phyloP scores from a whole-genome alignment of 2,888 invertebrate species.

The Heliconius aoede region DNA sequence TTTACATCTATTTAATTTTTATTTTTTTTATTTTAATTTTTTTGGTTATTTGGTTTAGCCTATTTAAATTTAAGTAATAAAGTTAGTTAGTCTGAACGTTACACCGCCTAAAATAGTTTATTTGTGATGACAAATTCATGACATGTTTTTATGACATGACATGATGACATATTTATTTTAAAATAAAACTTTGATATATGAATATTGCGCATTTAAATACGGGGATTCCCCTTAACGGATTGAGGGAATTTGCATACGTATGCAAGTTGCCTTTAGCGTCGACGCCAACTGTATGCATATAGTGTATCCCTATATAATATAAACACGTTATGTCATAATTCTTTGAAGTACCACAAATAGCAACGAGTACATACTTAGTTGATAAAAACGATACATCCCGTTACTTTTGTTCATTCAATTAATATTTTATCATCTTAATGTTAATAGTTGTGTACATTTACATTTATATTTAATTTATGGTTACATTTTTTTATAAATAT shows the following conservation, averaged over 20 bases:
- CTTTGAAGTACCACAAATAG: slow-evolving; percentile 28
- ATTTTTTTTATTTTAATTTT: too few relatives aligned
- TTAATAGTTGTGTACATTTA: background rate
- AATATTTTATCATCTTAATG: slow-evolving; percentile 18
- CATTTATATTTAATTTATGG: background rate
- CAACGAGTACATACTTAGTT: background rate
- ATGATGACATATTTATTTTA: too few relatives aligned
- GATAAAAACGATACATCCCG: slow-evolving; percentile 25
- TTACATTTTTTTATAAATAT: background rate
- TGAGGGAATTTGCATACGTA: slow-evolving; percentile 21
- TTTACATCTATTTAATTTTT: too few relatives aligned
- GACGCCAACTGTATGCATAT: background rate
- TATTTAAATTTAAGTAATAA: too few relatives aligned
- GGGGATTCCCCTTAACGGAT: slow-evolving; percentile 18
- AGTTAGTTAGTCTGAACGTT: too few relatives aligned
- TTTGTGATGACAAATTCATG: too few relatives aligned
- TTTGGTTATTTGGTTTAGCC: too few relatives aligned
- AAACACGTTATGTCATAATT: slow-evolving; percentile 33
- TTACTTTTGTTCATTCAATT: slow-evolving; percentile 13
- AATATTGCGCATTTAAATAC: background rate
- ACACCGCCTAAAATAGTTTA: too few relatives aligned
- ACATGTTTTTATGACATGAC: too few relatives aligned
- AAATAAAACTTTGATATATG: background rate
- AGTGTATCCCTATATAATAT: background rate
- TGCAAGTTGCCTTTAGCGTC: slow-evolving; percentile 21